Evolutionary conservation across 2,797 vertebrate species (phyloP), one percentile per base, ranked within the genome.

Genomic region (Poecilia picta): DNA sequence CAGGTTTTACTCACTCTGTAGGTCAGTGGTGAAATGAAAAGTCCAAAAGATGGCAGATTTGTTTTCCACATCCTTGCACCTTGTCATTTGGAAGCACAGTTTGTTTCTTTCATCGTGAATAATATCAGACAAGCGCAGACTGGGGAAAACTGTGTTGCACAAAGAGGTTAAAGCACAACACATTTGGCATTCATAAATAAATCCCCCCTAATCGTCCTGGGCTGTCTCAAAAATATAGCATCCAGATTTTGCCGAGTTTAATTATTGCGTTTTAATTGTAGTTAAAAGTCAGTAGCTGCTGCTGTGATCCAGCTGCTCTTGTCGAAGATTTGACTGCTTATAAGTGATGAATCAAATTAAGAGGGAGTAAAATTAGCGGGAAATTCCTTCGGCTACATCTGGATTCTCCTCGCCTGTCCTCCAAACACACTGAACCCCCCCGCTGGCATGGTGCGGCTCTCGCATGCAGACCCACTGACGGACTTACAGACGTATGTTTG

Each of bases 311-410:
- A 33, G 77, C 76, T 79, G 45, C 70, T 80, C 78, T 57, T 47
- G 81, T 55, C 51, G 72, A 46, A 84, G 53, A 31, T 70, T 77
- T 59, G 0, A 2, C 15, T 62, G 62, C 75, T 80, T 71, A n/a
- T 25, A 72, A 39, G 53, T 18, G 72, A 76, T 45, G 71, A 51
- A 7, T 72, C 46, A 75, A 70, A 83, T 83, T 77, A 78, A 72
- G 73, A 68, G 79, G 31, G 73, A 85, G 72, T 84, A 79, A 77
- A 88, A 83, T 88, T 85, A 81, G 62, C 83, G 81, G 89, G 87
- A 90, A 89, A 92, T 92, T 92, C 83, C 89, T 89, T 71, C 73
- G 85, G 85, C 76, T 66, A 85, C 79, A 78, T 83, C 73, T 71
- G 72, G 81, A 59, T 81, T 89, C 79, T 87, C 81, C 76, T 74